A percentile compares a stretch with the other conserved stretches of the same genome.
Evolutionary conservation across 2,113 vertebrate genomes (phyloP).

Genomic region (Climacteris rufus): DNA sequence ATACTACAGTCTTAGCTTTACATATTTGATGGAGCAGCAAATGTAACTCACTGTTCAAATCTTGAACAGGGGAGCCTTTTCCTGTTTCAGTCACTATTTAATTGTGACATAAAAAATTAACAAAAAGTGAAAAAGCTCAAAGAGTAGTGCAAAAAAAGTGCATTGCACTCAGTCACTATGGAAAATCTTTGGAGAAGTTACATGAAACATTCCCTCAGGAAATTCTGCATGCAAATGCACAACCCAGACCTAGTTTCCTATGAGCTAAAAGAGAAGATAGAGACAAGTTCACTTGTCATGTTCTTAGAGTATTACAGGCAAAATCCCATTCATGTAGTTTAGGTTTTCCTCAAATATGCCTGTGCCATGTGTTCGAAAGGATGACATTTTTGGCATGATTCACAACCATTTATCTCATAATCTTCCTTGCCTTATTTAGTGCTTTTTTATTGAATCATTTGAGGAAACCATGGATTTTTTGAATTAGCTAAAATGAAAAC

Average conservation of each 20-base stretch:
- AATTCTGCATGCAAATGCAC: neutral
- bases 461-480: neutral
- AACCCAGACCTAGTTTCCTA: neutral
- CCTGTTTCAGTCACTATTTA: neutral
- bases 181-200: neutral
- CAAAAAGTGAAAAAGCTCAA: neutral
- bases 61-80: neutral
- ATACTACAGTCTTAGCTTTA: neutral
- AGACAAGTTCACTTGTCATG: neutral
- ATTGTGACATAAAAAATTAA: neutral
- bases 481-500: neutral
- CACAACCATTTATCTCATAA: neutral
- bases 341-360: neutral
- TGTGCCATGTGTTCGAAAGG: neutral
- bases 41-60: neutral
- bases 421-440: neutral
- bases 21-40: neutral
- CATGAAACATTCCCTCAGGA: neutral
- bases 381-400: neutral
- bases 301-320: neutral
- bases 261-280: neutral
- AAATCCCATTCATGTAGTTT: neutral
- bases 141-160: neutral
- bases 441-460: neutral
- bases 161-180: neutral